Evolutionary conservation across 1,140 invertebrate genomes (phyloP).

Genomic region (Bilobella aurantiaca): DNA sequence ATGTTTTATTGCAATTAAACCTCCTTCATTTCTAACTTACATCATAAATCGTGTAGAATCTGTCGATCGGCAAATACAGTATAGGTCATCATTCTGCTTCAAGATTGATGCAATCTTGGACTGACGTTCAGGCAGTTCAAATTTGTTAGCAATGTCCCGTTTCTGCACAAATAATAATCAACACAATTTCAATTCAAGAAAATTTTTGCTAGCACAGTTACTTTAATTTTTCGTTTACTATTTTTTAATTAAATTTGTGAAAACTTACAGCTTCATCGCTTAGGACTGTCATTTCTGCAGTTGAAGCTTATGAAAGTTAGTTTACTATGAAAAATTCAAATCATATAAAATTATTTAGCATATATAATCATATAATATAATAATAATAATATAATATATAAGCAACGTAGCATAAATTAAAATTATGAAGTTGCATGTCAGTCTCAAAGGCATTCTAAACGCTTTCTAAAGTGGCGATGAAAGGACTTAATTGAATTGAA

Average conservation of each 20-base stretch:
- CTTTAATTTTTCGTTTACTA: background rate
- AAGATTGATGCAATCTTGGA: constrained; percentile 81
- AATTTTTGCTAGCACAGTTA: too few species aligned
- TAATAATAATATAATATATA: too few species aligned
- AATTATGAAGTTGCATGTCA: too few species aligned
- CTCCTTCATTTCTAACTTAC: constrained; percentile 46
- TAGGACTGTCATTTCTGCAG: background rate
- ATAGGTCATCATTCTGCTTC: constrained; percentile 59
- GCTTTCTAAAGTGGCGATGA: background rate
- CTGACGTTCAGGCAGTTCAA: constrained; percentile 76
- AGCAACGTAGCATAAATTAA: too few species aligned
- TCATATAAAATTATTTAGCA: too few species aligned
- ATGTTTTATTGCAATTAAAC: too few species aligned
- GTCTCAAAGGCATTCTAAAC: too few species aligned
- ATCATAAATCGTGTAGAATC: constrained; percentile 95
- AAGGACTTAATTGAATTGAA: background rate
- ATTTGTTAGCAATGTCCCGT: constrained; percentile 81
- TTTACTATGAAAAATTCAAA: background rate
- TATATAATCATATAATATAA: too few species aligned
- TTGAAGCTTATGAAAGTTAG: background rate
- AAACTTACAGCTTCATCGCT: background rate
- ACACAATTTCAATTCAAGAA: background rate
- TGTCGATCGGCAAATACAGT: constrained; percentile 87
- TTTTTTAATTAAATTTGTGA: background rate
- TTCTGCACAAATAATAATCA: constrained; percentile 43